Percentiles rank a stretch among this genome's conserved stretches.
These are phyloP conservation scores for Perca fluviatilis DNA, from an alignment of 2,113 vertebrate genomes.

Conservation along the genomic window DNA sequence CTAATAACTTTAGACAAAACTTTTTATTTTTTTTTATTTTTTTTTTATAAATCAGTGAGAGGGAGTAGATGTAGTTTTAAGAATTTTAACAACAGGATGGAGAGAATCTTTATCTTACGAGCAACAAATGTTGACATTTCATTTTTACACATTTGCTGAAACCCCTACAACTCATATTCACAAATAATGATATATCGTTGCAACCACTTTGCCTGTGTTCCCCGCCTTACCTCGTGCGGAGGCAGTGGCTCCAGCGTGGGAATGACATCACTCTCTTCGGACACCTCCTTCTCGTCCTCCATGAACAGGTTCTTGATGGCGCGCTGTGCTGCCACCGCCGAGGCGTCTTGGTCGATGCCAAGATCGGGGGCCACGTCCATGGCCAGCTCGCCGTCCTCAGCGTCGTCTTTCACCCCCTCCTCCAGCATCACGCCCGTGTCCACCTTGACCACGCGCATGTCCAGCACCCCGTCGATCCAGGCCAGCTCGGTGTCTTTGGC, in stretches of 20 bases:
- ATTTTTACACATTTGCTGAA: not conserved
- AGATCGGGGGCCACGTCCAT: slow-evolving; percentile 86
- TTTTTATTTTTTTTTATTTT: not conserved
- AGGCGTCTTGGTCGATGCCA: slow-evolving; percentile 84
- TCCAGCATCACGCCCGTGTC: slow-evolving; percentile 96
- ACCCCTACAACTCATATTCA: not conserved
- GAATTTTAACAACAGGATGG: no score
- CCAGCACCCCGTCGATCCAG: slow-evolving; percentile 97
- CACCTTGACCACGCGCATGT: slow-evolving; percentile 98
- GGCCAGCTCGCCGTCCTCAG: slow-evolving; percentile 88
- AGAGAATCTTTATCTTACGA: not conserved
- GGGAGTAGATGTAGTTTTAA: not conserved
- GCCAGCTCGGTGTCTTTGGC: slow-evolving; percentile 97
- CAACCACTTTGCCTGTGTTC: not conserved
- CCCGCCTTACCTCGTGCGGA: slow-evolving; percentile 87
- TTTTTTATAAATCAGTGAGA: not conserved
- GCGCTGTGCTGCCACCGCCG: slow-evolving; percentile 90
- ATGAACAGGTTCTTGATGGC: slow-evolving; percentile 95
- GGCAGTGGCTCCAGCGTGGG: slow-evolving; percentile 96
- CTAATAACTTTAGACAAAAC: not conserved
- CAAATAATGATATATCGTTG: not conserved
- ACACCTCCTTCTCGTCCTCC: slow-evolving; percentile 93
- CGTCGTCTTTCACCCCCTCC: slow-evolving; percentile 91
- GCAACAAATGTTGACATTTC: not conserved
- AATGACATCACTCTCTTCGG: slow-evolving; percentile 96